These are phyloP conservation scores for Aspidiotus rigidus DNA, from an alignment of 2,888 invertebrate genomes.

Conservation along the genomic window DNA sequence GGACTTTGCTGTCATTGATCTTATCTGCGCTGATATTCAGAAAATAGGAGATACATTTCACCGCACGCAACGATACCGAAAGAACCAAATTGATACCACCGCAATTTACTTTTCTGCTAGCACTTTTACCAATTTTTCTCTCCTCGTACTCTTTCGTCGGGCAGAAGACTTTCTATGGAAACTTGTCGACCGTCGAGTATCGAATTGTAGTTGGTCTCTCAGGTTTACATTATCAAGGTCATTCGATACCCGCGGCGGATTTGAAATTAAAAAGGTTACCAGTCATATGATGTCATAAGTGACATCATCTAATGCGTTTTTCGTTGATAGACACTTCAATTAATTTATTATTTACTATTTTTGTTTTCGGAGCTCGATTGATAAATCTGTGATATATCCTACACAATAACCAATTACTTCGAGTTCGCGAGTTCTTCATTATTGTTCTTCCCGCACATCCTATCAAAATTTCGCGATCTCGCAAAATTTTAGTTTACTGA, in stretches of 20 bases:
- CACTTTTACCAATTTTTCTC: too few relatives aligned
- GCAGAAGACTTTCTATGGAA: neutral
- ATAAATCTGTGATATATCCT: conserved; percentile 24
- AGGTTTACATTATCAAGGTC: conserved; percentile 32
- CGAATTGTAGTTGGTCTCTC: conserved; percentile 16
- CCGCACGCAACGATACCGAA: too few relatives aligned
- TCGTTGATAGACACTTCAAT: conserved; percentile 26
- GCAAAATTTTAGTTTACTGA: conserved; percentile 14
- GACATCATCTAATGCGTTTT: conserved; percentile 31
- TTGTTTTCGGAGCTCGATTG: conserved; percentile 18
- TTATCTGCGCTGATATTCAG: too few relatives aligned
- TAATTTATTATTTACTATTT: conserved; percentile 21
- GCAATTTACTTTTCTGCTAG: too few relatives aligned
- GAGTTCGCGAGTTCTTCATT: neutral
- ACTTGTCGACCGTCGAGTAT: conserved; percentile 15
- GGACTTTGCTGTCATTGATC: too few relatives aligned
- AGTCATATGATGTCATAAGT: conserved; percentile 31
- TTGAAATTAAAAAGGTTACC: conserved; percentile 22
- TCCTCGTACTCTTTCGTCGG: too few relatives aligned
- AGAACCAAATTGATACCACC: too few relatives aligned
- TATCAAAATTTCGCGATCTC: conserved; percentile 16
- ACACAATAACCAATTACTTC: neutral
- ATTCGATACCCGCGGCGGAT: conserved; percentile 22
- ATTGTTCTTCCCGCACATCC: neutral
- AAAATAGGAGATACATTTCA: too few relatives aligned